phyloP scores from a whole-genome alignment of 2,797 vertebrate species.

The Acanthurus tractus region DNA sequence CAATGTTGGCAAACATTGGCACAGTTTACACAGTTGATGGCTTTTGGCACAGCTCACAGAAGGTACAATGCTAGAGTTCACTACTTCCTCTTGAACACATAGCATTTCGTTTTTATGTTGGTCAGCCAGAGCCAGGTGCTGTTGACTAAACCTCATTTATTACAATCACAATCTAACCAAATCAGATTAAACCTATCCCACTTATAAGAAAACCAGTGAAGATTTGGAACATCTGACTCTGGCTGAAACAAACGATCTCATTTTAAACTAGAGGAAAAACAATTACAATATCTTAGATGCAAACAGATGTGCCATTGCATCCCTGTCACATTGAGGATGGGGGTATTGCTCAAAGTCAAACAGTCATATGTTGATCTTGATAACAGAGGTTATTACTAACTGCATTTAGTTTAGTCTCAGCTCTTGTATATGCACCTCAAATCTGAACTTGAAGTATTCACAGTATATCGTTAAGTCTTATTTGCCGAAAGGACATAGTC shows the following conservation, averaged over 20 bases:
- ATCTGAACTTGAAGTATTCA: slow-evolving; percentile 66
- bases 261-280: slow-evolving; percentile 54
- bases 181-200: slow-evolving; percentile 39
- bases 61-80: slow-evolving; percentile 57
- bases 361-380: slow-evolving; percentile 73
- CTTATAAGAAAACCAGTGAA: slow-evolving; percentile 30
- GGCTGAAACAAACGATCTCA: slow-evolving; percentile 50
- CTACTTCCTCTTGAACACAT: slow-evolving; percentile 49
- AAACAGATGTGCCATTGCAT: slow-evolving; percentile 70
- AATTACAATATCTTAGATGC: slow-evolving; percentile 64
- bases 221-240: slow-evolving; percentile 44
- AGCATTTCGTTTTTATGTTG: slow-evolving; percentile 49
- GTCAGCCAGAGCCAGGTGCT: slow-evolving; percentile 58
- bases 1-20: slow-evolving; percentile 61
- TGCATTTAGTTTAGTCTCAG: slow-evolving; percentile 64
- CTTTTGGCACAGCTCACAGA: slow-evolving; percentile 71
- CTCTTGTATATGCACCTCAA: slow-evolving; percentile 59
- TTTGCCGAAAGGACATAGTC: slow-evolving; percentile 51
- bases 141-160: slow-evolving; percentile 41
- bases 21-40: slow-evolving; percentile 77
- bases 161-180: slow-evolving; percentile 53
- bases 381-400: slow-evolving; percentile 66
- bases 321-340: slow-evolving; percentile 77
- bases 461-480: slow-evolving; percentile 70
- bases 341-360: slow-evolving; percentile 84